Evolutionary conservation across 2,888 invertebrate genomes (phyloP), one percentile per base, ranked within the genome.

Genomic region (Smittia aterrima): DNA sequence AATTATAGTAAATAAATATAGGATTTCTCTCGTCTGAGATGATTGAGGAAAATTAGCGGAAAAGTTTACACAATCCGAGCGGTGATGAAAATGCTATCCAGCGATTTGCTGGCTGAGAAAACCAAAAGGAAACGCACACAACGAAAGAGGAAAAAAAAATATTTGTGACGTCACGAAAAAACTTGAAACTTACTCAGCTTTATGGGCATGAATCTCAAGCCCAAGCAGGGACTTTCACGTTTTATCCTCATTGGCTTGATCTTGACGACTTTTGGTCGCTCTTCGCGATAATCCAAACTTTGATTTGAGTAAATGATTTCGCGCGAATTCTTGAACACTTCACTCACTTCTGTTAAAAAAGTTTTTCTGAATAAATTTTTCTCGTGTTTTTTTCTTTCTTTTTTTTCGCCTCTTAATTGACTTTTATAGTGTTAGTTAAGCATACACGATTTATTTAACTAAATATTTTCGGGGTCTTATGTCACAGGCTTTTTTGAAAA

Each of bases 181-280:
- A 24, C 7, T 16, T 66, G 7, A 24, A 74, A 78, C 78, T 77
- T 78, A 79, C 80, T 78, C 76, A 79, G 77, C 78, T 80, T 84
- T 76, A 86, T 79, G 20, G 88, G 87, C 80, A 86, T 85, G 78
- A 87, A 86, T 79, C 87, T 84, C 75, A 89, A 83, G 77, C 88
- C 86, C 78, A 89, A 84, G 81, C 88, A 88, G 78, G 87, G 86
- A 77, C 87, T 86, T 81, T 87, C 86, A 82, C 88, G 85, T 84
- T 87, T 89, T 80, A 88, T 86, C 84, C 88, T 86, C 88, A 88
- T 88, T 80, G 25, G 27, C 22, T 70, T 20, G 41, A 53, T 70
- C 16, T 1, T 58, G 32, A 32, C 32, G 47, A 47, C 38, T 38
- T 38, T 47, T 22, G 58, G 18, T 58, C 4, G 53, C 53, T 47